phyloP scores from a whole-genome alignment of 1,140 invertebrate species.

The Hyles vespertilio region DNA sequence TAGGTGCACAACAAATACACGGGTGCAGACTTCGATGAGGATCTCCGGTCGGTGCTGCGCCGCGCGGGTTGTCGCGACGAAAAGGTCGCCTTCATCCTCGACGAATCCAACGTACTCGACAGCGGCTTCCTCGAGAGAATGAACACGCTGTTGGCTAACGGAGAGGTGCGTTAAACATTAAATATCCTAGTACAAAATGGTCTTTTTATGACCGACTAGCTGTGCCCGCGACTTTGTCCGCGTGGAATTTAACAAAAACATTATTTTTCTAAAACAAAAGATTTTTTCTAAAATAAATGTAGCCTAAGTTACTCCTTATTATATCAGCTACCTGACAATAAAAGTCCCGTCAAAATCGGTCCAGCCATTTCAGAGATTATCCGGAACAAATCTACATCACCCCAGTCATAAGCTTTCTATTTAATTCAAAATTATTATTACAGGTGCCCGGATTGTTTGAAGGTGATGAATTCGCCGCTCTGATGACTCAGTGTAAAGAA shows the following conservation, averaged over 20 bases:
- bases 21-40: constrained; percentile 99
- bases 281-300: no score
- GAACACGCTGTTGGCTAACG: constrained; percentile 99
- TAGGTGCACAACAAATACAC: constrained; percentile 99
- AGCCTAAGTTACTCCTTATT: no score
- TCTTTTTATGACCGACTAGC: no score
- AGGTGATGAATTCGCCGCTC: constrained; percentile 97
- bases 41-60: constrained; percentile 93
- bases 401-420: no score
- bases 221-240: no score
- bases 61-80: constrained; percentile 98
- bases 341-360: no score
- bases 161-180: constrained; percentile 79
- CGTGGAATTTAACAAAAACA: no score
- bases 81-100: constrained; percentile 99
- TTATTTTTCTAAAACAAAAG: no score
- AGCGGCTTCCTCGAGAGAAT: constrained; percentile 99
- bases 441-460: constrained; percentile 93
- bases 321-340: no score
- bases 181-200: no score
- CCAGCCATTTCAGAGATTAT: no score
- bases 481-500: constrained; percentile 99
- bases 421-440: background rate
- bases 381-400: no score
- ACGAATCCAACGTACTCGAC: constrained; percentile 99